phyloP scores from a whole-genome alignment of 1,140 invertebrate genomes.

The Parapsyche elsis region DNA sequence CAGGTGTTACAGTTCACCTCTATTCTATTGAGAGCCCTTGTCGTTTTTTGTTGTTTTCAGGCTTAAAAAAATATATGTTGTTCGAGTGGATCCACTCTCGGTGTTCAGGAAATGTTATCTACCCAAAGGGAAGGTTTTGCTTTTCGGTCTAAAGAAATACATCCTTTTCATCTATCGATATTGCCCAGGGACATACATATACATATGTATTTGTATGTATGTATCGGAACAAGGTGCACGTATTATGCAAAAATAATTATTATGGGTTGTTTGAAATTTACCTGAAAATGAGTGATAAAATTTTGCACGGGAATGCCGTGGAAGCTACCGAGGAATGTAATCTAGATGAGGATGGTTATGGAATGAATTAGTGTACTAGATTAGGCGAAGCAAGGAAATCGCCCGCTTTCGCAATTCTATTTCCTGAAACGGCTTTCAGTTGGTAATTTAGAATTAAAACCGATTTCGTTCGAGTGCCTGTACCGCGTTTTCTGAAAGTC shows the following conservation, averaged over 20 bases:
- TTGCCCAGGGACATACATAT: neutral
- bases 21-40: neutral
- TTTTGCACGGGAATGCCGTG: neutral
- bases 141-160: neutral
- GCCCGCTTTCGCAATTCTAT: conserved; percentile 23
- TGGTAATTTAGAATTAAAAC: conserved; percentile 12
- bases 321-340: neutral
- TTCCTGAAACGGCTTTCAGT: conserved; percentile 21
- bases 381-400: neutral
- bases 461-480: neutral
- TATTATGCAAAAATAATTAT: neutral
- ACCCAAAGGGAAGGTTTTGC: neutral
- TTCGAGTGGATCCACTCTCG: neutral
- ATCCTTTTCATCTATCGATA: neutral
- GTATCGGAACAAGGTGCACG: neutral
- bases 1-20: neutral
- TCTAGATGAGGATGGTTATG: neutral
- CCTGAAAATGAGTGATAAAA: neutral
- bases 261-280: neutral
- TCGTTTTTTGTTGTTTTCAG: neutral
- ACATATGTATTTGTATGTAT: neutral
- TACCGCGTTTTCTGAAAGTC: neutral
- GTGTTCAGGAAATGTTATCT: neutral
- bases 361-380: neutral
- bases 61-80: neutral